These are phyloP conservation scores for Darevskia nairensis DNA, from an alignment of 2,797 vertebrate species.

Conservation along the genomic window DNA sequence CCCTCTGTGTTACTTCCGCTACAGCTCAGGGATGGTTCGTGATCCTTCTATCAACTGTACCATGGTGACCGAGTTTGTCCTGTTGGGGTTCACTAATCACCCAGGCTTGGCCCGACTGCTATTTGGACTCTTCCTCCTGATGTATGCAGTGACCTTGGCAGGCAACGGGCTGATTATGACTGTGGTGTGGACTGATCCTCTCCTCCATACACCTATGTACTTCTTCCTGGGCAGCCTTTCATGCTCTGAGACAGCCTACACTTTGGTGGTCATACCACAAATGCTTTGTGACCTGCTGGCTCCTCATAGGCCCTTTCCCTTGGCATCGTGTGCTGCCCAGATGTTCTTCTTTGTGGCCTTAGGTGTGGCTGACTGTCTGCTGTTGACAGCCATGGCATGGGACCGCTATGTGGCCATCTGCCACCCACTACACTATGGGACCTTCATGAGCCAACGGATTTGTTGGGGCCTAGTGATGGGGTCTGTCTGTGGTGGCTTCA, in stretches of 20 bases:
- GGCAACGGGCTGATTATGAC: conserved; percentile 37
- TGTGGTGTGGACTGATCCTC: not conserved
- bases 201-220: conserved; percentile 43
- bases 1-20: not conserved
- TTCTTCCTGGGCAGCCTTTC: conserved; percentile 42
- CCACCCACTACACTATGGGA: too few species aligned
- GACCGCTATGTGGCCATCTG: conserved; percentile 19
- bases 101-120: not conserved
- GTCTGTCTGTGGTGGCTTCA: conserved; percentile 1
- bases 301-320: conserved; percentile 34
- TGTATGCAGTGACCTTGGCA: not conserved
- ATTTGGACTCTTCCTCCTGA: conserved; percentile 20
- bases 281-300: conserved; percentile 31
- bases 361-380: conserved; percentile 40
- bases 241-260: conserved; percentile 33
- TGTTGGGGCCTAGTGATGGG: conserved; percentile 21
- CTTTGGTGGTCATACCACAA: conserved; percentile 33
- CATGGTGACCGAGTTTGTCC: conserved; percentile 23
- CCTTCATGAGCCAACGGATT: conserved; percentile 21
- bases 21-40: not conserved
- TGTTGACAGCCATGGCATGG: conserved; percentile 46
- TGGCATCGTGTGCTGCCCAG: conserved; percentile 28
- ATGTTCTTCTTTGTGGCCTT: conserved; percentile 48
- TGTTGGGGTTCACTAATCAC: conserved; percentile 25
- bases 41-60: conserved; percentile 8